Percentiles rank a stretch among this genome's conserved stretches.
Evolutionary conservation across 2,797 vertebrate genomes (phyloP).

Genomic region (Knipowitschia caucasica): DNA sequence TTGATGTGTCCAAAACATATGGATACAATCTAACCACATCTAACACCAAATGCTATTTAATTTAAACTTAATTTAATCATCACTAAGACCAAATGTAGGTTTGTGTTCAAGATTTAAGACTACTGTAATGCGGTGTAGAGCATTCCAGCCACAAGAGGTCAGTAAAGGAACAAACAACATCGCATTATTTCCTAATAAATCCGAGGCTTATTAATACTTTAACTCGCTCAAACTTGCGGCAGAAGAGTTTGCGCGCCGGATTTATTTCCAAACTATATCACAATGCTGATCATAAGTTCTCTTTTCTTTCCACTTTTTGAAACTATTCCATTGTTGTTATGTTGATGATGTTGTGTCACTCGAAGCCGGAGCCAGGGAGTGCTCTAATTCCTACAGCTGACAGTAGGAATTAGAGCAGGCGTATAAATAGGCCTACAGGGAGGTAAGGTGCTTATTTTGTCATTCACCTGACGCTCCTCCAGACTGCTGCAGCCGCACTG

Average conservation of each 20-base stretch:
- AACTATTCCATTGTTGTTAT: not conserved
- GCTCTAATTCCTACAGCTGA: constrained; percentile 7
- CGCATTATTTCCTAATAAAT: not conserved
- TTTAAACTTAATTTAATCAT: no score
- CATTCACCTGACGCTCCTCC: constrained; percentile 9
- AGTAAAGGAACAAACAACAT: not conserved
- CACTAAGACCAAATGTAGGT: no score
- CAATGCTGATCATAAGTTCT: not conserved
- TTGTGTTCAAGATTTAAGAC: not conserved
- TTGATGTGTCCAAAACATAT: no score
- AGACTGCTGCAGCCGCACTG: not conserved
- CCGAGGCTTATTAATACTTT: not conserved
- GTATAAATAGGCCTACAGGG: constrained; percentile 57
- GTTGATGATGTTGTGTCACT: not conserved
- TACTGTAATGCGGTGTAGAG: not conserved
- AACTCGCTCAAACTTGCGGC: not conserved
- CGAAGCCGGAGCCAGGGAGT: constrained; percentile 10
- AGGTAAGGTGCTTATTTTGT: constrained; percentile 52
- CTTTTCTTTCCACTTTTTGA: not conserved
- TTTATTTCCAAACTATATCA: not conserved
- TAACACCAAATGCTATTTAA: no score
- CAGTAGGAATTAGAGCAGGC: constrained; percentile 41
- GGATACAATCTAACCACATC: no score
- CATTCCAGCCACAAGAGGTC: constrained; percentile 9
- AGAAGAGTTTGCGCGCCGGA: not conserved